A percentile compares a stretch with the other conserved stretches of the same genome.
Conservation (phyloP, 2,888 invertebrate species). For the Therioaphis trifolii region DNA sequence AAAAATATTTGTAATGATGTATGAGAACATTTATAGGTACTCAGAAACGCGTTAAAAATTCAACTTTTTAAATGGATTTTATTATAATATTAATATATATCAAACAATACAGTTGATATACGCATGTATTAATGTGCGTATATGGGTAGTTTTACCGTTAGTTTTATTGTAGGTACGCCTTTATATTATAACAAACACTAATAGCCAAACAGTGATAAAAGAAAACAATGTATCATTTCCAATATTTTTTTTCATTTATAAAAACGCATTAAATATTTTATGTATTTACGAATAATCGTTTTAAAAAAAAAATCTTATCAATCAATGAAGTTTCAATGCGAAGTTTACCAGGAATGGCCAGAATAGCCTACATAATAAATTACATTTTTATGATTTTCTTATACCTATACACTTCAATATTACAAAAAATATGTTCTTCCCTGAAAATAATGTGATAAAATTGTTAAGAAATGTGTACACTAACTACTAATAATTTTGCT, state of each 20-base stretch:
- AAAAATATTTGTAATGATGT: slow-evolving; percentile 8
- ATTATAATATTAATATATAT: background rate
- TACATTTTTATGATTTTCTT: no score
- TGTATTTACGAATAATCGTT: slow-evolving; percentile 5
- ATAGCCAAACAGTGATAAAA: slow-evolving; percentile 38
- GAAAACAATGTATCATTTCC: slow-evolving; percentile 26
- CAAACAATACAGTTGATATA: slow-evolving; percentile 19
- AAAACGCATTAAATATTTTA: slow-evolving; percentile 18
- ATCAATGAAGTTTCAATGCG: slow-evolving; percentile 6
- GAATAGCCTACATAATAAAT: slow-evolving; percentile 24
- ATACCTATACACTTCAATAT: background rate
- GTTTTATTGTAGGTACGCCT: slow-evolving; percentile 22
- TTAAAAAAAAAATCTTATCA: slow-evolving; percentile 22
- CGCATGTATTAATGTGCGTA: background rate
- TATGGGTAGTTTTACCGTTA: background rate
- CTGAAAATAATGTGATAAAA: no score
- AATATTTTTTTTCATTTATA: slow-evolving; percentile 10
- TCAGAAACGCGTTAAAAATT: slow-evolving; percentile 35
- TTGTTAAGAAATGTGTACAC: no score
- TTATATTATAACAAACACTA: slow-evolving; percentile 33
- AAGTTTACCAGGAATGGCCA: background rate
- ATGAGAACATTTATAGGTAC: slow-evolving; percentile 3
- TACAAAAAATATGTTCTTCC: background rate
- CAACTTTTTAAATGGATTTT: slow-evolving; percentile 41
- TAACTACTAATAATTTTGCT: no score